A percentile compares a stretch with the other conserved stretches of the same genome.
Conservation (phyloP, 2,888 invertebrate species). For the Rotaria socialis region DNA sequence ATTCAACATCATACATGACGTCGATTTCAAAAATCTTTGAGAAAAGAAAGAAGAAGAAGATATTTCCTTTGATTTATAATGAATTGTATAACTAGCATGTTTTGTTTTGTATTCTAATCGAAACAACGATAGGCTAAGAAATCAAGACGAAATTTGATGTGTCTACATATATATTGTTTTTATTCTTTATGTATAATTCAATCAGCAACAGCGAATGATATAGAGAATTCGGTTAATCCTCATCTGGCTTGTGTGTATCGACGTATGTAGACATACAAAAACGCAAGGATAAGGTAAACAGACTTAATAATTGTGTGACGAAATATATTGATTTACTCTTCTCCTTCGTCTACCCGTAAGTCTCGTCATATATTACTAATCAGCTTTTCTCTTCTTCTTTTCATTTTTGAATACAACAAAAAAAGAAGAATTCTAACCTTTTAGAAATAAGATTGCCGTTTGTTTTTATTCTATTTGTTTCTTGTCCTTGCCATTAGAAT, state of each 20-base stretch:
- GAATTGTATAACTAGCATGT: no score
- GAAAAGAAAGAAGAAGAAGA: neutral
- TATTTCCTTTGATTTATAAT: no score
- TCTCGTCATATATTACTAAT: neutral
- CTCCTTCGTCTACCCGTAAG: neutral
- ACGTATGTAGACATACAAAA: neutral
- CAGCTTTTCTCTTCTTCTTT: neutral
- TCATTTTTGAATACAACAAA: neutral
- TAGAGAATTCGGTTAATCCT: neutral
- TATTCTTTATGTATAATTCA: slow-evolving; percentile 4
- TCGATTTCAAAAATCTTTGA: neutral
- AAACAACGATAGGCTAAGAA: neutral
- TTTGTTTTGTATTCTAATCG: neutral
- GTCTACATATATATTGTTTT: neutral
- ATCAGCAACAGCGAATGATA: neutral
- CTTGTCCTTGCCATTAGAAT: neutral
- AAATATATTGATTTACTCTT: neutral
- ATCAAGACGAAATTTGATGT: slow-evolving; percentile 5
- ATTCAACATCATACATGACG: neutral
- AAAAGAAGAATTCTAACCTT: neutral
- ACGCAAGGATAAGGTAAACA: neutral
- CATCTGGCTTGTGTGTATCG: neutral
- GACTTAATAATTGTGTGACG: neutral
- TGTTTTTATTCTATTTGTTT: neutral
- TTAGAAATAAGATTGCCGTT: neutral